Conservation (phyloP, 2,888 invertebrate species). For the Malthinus seriepunctatus region DNA sequence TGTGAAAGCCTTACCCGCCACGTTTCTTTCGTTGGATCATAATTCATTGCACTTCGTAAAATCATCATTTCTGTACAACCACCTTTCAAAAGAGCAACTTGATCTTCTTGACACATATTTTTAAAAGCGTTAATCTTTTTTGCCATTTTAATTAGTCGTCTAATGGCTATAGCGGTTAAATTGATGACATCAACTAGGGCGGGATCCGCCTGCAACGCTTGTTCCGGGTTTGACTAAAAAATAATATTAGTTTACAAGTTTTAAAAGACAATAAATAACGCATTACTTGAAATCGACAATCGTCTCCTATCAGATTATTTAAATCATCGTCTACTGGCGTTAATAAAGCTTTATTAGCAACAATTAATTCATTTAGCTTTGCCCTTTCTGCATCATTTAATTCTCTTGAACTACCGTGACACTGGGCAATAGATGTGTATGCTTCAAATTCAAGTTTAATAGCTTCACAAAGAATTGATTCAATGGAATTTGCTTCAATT, state of each 20-base stretch:
- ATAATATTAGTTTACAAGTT: background rate
- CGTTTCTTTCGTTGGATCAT: constrained; percentile 83
- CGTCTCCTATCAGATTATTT: constrained; percentile 67
- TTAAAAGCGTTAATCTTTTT: constrained; percentile 88
- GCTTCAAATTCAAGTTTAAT: constrained; percentile 84
- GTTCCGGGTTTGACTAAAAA: constrained; percentile 28
- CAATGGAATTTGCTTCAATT: constrained; percentile 72
- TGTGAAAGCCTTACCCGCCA: constrained; percentile 74
- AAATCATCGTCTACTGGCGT: constrained; percentile 85
- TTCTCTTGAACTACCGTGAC: constrained; percentile 65
- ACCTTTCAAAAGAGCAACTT: constrained; percentile 84
- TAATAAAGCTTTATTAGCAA: constrained; percentile 83
- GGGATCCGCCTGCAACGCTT: constrained; percentile 60
- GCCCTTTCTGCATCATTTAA: constrained; percentile 82
- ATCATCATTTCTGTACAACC: constrained; percentile 98
- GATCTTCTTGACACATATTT: constrained; percentile 93
- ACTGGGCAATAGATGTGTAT: constrained; percentile 64
- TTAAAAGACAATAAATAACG: constrained; percentile 7
- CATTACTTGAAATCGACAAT: constrained; percentile 62
- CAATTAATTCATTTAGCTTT: constrained; percentile 81
- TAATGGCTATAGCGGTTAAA: constrained; percentile 88
- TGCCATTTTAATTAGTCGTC: constrained; percentile 82
- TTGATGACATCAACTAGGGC: constrained; percentile 83
- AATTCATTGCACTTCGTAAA: constrained; percentile 88
- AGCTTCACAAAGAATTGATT: constrained; percentile 82